phyloP scores from a whole-genome alignment of 2,113 vertebrate species.

The Donacobius atricapilla region DNA sequence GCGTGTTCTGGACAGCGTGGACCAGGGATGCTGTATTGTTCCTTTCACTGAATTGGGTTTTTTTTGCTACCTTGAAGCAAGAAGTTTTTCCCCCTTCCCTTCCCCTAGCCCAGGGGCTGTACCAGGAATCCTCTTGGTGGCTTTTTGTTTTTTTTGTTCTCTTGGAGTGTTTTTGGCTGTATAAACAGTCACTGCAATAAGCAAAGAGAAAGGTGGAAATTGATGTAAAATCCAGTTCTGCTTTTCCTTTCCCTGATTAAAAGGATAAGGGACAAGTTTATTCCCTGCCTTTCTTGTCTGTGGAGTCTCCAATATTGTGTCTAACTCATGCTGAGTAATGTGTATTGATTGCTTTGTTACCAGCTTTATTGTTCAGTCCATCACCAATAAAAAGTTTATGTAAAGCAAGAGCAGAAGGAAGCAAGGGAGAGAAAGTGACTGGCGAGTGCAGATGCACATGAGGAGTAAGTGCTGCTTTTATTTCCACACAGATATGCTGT shows the following conservation, averaged over 20 bases:
- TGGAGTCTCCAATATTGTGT: constrained; percentile 18
- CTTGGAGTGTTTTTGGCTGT: not conserved
- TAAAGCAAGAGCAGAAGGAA: not conserved
- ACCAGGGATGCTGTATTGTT: fast-evolving
- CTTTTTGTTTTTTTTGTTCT: not conserved
- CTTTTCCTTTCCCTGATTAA: not conserved
- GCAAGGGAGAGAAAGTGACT: not conserved
- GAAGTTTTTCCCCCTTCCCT: no score
- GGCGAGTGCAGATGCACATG: not conserved
- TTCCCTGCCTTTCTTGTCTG: not conserved
- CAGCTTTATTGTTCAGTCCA: constrained; percentile 52
- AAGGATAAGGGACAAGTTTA: not conserved
- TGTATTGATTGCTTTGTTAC: constrained; percentile 56
- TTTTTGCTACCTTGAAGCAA: not conserved
- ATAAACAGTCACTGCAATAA: not conserved
- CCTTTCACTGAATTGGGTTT: not conserved
- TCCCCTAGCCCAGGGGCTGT: not conserved
- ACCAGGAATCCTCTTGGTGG: not conserved
- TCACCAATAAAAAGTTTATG: constrained; percentile 52
- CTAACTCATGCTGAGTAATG: constrained; percentile 46
- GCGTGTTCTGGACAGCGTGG: no score
- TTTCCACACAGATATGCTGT: not conserved
- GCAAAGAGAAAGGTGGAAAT: not conserved
- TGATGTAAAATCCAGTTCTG: not conserved
- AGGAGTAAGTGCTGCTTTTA: not conserved